Base-by-base conservation (phyloP, 1,140 invertebrate genomes). In the Drosophila malerkotliana region DNA sequence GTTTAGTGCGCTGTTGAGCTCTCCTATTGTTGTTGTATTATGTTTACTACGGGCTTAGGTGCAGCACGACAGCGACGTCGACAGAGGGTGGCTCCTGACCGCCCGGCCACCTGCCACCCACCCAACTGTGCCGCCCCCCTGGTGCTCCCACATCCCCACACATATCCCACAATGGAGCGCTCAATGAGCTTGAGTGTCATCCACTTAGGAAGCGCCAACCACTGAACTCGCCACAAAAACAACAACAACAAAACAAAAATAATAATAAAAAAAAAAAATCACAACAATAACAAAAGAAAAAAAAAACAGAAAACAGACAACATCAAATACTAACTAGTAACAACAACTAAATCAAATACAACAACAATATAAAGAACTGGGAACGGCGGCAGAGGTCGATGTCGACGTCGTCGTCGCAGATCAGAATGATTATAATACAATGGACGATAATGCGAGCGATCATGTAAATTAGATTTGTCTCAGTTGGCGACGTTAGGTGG, bases 391-490 rank as follows among this genome's bases (percentile, higher is more conserved):
- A 80, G 63, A 85, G 78, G 73, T 78, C 68, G 82, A 72, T 57
- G 67, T 64, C 66, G 73, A 68, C 41, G 81, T 48, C 55, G 49
- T 14, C 69, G 55, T 30, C 45, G 60, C 39, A 34, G 59, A 37
- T 37, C 58, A 67, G 72, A 37, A 83, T 88, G 83, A 88, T 88
- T 88, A 88, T 88, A 88, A 88, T 88, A 88, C 83, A 88, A 88
- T 88, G 84, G 84, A 88, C 68, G 84, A 84, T 88, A 88, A 88
- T 88, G 84, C 84, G 84, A 88, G 83, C 73, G 79, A 89, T 88
- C 83, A 88, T 88, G 83, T 89, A 88, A 88, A 88, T 88, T 88
- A 88, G 84, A 88, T 88, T 88, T 88, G 84, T 88, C 83, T 83
- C 80, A 79, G 80, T 84, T 79, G 71, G 62, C 55, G 72, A 64